Evolutionary conservation across 2,888 invertebrate genomes (phyloP), one percentile per base, ranked within the genome.

Genomic region (Amiota communis): DNA sequence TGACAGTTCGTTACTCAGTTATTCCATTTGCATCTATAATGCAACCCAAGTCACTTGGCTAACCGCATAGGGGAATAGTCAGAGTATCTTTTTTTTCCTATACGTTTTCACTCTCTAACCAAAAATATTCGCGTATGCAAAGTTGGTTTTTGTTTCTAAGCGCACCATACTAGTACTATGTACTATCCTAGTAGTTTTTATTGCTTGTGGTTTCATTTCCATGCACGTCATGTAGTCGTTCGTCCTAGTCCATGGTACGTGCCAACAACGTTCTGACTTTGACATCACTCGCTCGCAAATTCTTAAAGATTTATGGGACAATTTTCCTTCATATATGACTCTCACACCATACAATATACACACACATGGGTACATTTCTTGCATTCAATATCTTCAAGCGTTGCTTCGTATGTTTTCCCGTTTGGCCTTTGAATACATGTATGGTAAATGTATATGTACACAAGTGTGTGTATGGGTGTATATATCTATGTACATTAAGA

Each of bases 11-110:
- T 86, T 84, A 85, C 80, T 86, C 77, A 76, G 77, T 81, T 81
- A 82, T 83, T 78, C 77, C 82, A 81, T 86, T 85, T 86, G 86
- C 86, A 86, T 84, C 79, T 78, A 76, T 86, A 86, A 86, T 84
- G 82, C 78, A 74, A 57, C 23, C 51, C 49, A 15, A 15, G 57
- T 68, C 70, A 61, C 74, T 78, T 72, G 75, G 73, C 74, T 78
- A 78, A 78, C 76, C 56, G 10, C 11, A 36, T 23, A 46, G 13
- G 47, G 15, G 59, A 4, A 48, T 13, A 17, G 49, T 48, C 17
- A 67, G 36, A 36, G 36, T 36, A 4, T 36, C 36, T 36, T 36
- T 36, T 36, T 23, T 36, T 36, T 36, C 36, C 36, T 36, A 36
- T 36, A 36, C 8, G 2, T 46, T 70, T 13, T 15, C 51, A 67